Evolutionary conservation across 37 sponge, comb jelly and placozoan genomes (phyloP).

Genomic region (Cliona cf. orientalis): DNA sequence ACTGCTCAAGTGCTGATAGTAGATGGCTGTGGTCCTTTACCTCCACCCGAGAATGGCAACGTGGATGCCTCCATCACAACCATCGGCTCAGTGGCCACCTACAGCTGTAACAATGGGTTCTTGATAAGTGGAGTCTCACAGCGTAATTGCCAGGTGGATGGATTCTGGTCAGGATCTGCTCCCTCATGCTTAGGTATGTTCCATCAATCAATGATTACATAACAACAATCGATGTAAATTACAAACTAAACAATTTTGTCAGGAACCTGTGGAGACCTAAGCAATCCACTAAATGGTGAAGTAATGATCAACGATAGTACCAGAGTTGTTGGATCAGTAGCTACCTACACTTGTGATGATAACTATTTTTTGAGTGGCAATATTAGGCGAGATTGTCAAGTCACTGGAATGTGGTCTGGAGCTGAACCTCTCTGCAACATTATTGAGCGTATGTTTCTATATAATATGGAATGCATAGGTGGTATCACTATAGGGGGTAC

Average conservation of each 20-base stretch:
- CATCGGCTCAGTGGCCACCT: conserved; percentile 48
- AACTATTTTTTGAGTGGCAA: not conserved
- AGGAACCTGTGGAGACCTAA: conserved; percentile 13
- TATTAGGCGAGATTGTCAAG: not conserved
- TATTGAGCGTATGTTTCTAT: no score
- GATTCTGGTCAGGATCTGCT: conserved; percentile 51
- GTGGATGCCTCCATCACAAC: conserved; percentile 6
- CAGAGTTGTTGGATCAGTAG: not conserved
- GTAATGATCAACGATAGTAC: no score
- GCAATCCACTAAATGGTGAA: not conserved
- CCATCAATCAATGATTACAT: no score
- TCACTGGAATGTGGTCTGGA: not conserved
- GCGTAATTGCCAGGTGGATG: conserved; percentile 46
- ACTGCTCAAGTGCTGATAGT: no score
- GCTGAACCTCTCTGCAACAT: no score
- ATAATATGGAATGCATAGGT: no score
- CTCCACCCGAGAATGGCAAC: conserved; percentile 31
- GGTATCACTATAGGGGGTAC: no score
- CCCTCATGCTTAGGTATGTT: no score
- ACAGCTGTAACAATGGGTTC: conserved; percentile 59
- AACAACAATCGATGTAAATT: no score
- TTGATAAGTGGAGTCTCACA: conserved; percentile 27
- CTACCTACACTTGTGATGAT: not conserved
- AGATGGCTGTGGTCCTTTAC: not conserved
- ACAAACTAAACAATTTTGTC: no score